Evolutionary conservation across 2,797 vertebrate genomes (phyloP).

Genomic region (Chelmon rostratus): DNA sequence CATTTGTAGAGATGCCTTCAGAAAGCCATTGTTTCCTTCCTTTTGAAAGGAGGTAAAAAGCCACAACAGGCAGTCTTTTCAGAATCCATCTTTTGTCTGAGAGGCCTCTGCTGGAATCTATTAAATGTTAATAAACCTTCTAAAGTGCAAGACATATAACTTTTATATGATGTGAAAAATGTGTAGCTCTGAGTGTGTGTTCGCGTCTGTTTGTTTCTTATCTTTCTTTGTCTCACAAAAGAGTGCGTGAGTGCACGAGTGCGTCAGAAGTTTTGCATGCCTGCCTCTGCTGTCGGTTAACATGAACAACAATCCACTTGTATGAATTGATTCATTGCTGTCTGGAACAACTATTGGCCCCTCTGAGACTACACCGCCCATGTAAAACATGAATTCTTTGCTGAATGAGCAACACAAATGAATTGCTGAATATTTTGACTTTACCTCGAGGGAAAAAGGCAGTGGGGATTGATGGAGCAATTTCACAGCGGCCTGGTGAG

Average conservation of each 20-base stretch:
- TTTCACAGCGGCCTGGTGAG: slow-evolving; percentile 54
- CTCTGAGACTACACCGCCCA: slow-evolving; percentile 58
- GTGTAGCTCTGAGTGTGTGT: slow-evolving; percentile 31
- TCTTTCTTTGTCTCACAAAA: slow-evolving; percentile 26
- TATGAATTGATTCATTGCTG: slow-evolving; percentile 67
- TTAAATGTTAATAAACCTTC: slow-evolving; percentile 82
- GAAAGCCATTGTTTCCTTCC: slow-evolving; percentile 60
- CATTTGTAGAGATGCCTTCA: slow-evolving; percentile 66
- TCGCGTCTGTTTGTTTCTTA: slow-evolving; percentile 40
- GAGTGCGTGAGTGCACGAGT: slow-evolving; percentile 8
- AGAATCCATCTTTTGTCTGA: slow-evolving; percentile 72
- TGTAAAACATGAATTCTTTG: slow-evolving; percentile 70
- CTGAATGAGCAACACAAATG: slow-evolving; percentile 71
- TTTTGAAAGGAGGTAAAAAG: slow-evolving; percentile 21
- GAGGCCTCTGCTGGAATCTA: slow-evolving; percentile 61
- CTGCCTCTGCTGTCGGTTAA: slow-evolving; percentile 25
- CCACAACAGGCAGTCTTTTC: slow-evolving; percentile 46
- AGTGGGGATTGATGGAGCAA: slow-evolving; percentile 64
- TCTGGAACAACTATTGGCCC: slow-evolving; percentile 56
- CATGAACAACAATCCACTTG: slow-evolving; percentile 54
- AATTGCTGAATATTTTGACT: slow-evolving; percentile 73
- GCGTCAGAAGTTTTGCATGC: slow-evolving; percentile 26
- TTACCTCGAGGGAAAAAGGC: slow-evolving; percentile 42
- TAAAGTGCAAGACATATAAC: slow-evolving; percentile 68
- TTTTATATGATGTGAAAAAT: slow-evolving; percentile 61